These are phyloP conservation scores for Papilio glaucus DNA, from an alignment of 1,140 invertebrate species.

Conservation along the genomic window DNA sequence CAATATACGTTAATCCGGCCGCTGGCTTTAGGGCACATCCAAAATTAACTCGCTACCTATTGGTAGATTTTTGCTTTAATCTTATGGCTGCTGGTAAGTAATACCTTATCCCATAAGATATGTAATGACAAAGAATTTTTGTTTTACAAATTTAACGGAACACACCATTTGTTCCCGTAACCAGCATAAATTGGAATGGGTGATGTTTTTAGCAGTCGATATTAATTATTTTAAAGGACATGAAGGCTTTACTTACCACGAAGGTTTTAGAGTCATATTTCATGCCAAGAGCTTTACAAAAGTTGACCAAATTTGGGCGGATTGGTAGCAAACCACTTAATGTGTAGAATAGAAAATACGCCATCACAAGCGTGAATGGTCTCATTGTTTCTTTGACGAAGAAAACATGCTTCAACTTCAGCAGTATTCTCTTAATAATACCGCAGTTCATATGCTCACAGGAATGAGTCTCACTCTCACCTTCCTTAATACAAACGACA, in stretches of 20 bases:
- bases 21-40: no score
- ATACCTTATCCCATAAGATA: no score
- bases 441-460: conserved; percentile 61
- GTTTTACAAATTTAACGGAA: no score
- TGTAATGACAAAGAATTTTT: no score
- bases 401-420: conserved; percentile 65
- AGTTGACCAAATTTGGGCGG: conserved; percentile 85
- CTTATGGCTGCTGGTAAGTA: no score
- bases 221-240: no score
- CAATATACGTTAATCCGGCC: no score
- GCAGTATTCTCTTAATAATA: conserved; percentile 51
- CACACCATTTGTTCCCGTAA: no score
- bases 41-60: no score
- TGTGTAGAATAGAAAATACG: conserved; percentile 84
- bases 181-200: no score
- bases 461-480: conserved; percentile 43
- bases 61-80: no score
- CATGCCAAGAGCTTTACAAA: conserved; percentile 81
- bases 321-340: conserved; percentile 82
- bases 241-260: conserved; percentile 70
- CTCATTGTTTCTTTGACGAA: conserved; percentile 79
- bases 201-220: no score
- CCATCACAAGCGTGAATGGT: conserved; percentile 80
- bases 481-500: conserved; percentile 60
- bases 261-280: conserved; percentile 70